Evolutionary conservation across 2,113 vertebrate genomes (phyloP), one percentile per base, ranked within the genome.

Genomic region (Pagrus major): DNA sequence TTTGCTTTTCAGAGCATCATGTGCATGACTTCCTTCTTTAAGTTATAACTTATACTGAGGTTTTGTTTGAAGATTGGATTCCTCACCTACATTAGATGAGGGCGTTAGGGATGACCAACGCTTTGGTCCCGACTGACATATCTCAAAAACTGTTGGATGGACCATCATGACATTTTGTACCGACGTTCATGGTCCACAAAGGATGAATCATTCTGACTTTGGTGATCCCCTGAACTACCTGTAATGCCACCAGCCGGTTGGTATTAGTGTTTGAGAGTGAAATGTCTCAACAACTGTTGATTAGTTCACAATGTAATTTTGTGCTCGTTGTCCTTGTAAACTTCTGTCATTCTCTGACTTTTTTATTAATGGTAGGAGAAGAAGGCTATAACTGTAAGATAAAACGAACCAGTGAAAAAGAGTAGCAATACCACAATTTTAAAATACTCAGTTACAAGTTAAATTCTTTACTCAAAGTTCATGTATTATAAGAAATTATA

Each of bases 11-110:
- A 68, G 29, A 64, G 12, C 14, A 47, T 41, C 5, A 8, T 52
- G 6, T n/a, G 6, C 37, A 25, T 9, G 25, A 47, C 35, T 29
- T 76, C 67, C 49, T 65, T n/a, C 14, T 76, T 79, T 6, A 41
- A 44, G 41, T 37, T 47, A 9, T 10, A 58, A 81, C 39, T 68
- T 25, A 25, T 14, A 15, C 37, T 23, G 35, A 75, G 18, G 58
- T 72, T 14, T 42, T 2, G 18, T 41, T 25, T 15, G 21, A 59
- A 54, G 31, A 27, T n/a, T 52, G 1, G 20, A 42, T 25, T 44
- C 41, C 35, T 21, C 2, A 47, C 31, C 31, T 25, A 35, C 2
- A 21, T 16, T 18, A 12, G 14, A 14, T 29, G 15, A 31, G 2
- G 5, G 15, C 42, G n/a, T 16, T n/a, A 44, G 42, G 12, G 18